Percentiles rank a stretch among this genome's conserved stretches.
Evolutionary conservation across 1,140 invertebrate species (phyloP).

Genomic region (Eriocheir sinensis): DNA sequence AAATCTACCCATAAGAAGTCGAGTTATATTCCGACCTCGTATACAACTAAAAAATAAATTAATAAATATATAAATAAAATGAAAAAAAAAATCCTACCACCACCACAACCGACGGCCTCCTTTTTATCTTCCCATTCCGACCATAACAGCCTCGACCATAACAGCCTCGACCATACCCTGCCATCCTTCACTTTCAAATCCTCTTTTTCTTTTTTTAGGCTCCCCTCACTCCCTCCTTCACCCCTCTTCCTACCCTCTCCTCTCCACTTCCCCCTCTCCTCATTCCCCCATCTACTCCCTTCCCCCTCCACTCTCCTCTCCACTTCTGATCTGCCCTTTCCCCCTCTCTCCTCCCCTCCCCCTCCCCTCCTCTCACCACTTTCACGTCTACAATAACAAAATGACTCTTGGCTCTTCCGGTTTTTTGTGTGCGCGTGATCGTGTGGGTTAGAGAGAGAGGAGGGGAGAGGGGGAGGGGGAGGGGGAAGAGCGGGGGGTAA

Average conservation of each 20-base stretch:
- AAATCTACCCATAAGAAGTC: no score
- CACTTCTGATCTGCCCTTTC: background rate
- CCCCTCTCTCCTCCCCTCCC: background rate
- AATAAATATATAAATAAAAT: no score
- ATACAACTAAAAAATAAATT: no score
- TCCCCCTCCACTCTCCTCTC: background rate
- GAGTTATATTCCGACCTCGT: no score
- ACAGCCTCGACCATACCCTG: background rate
- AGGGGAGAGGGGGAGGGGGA: background rate
- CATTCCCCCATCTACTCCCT: background rate
- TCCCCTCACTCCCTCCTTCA: background rate
- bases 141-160: background rate
- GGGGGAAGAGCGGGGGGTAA: background rate
- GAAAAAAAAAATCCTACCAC: no score
- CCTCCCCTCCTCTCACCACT: background rate
- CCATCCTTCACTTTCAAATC: background rate
- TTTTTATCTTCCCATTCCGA: no score
- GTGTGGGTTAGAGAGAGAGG: background rate
- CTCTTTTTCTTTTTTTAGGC: background rate
- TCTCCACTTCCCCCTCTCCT: background rate
- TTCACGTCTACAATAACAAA: constrained; percentile 1
- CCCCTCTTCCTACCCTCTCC: background rate
- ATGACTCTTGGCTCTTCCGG: background rate
- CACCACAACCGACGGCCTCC: no score
- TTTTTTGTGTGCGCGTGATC: background rate